Evolutionary conservation across 2,113 vertebrate genomes (phyloP).

Genomic region (Arizona elegans): DNA sequence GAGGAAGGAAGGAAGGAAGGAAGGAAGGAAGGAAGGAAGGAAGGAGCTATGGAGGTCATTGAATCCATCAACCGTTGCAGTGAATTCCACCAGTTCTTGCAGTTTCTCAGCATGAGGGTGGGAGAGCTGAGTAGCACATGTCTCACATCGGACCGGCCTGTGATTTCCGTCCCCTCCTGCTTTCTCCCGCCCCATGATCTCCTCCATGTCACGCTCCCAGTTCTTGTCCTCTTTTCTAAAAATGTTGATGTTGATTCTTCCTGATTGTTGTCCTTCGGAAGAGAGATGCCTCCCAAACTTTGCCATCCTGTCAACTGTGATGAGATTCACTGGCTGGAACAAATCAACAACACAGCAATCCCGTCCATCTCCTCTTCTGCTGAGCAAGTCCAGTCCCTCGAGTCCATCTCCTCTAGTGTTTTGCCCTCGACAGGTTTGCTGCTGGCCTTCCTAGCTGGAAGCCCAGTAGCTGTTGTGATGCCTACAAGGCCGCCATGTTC

Average conservation of each 20-base stretch:
- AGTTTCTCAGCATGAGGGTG: neutral
- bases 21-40: neutral
- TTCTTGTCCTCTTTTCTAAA: slow-evolving; percentile 51
- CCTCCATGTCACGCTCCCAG: slow-evolving; percentile 36
- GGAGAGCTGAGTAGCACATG: neutral
- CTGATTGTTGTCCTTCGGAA: slow-evolving; percentile 62
- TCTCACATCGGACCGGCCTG: slow-evolving; percentile 16
- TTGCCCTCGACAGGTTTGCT: neutral
- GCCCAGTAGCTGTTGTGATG: neutral
- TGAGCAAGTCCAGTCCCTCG: slow-evolving; percentile 8
- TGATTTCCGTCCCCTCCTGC: slow-evolving; percentile 20
- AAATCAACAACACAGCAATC: slow-evolving; percentile 45
- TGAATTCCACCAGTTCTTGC: neutral
- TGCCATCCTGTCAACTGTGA: slow-evolving; percentile 63
- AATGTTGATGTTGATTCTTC: slow-evolving; percentile 61
- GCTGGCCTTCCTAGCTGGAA: slow-evolving; percentile 27
- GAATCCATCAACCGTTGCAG: neutral
- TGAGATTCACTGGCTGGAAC: slow-evolving; percentile 57
- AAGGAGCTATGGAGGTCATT: neutral
- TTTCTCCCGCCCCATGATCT: too few species aligned
- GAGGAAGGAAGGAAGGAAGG: neutral
- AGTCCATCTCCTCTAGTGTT: neutral
- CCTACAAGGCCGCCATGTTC: neutral
- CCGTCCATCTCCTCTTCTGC: slow-evolving; percentile 24
- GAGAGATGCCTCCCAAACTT: slow-evolving; percentile 63